Evolutionary conservation across 2,797 vertebrate genomes (phyloP).

Genomic region (Pteronotus mesoamericanus): DNA sequence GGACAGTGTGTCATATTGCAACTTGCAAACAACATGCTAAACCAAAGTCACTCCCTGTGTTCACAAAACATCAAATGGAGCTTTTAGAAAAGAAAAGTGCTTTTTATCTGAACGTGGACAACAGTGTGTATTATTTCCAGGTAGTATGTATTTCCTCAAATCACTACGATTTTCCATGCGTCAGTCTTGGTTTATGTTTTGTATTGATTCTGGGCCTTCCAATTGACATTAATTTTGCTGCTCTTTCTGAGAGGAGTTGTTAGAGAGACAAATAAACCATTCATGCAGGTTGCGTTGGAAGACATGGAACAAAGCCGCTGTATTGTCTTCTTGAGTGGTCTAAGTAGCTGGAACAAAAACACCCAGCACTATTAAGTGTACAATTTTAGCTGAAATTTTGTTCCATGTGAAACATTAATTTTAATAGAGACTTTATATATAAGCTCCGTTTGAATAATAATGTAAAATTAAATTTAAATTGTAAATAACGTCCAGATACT

Average conservation of each 20-base stretch:
- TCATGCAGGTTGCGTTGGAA: not conserved
- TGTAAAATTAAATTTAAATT: constrained; percentile 84
- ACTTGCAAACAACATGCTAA: constrained; percentile 5
- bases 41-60: not conserved
- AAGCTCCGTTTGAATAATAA: constrained; percentile 81
- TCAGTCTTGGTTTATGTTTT: not conserved
- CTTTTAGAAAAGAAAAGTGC: constrained; percentile 19
- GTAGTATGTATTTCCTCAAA: not conserved
- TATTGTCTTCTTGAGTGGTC: constrained; percentile 51
- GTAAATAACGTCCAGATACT: constrained; percentile 84
- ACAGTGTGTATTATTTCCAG: not conserved
- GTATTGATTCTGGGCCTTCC: constrained; percentile 15
- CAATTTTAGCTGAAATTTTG: constrained; percentile 69
- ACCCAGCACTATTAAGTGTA: constrained; percentile 46
- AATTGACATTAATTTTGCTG: constrained; percentile 13
- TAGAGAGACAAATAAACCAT: not conserved
- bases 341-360: constrained; percentile 62
- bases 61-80: not conserved
- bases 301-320: not conserved
- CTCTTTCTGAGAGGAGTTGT: constrained; percentile 24
- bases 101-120: not conserved
- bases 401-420: constrained; percentile 78
- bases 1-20: rapidly evolving
- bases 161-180: not conserved
- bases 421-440: constrained; percentile 81